A percentile compares a stretch with the other conserved stretches of the same genome.
Conservation (phyloP, 2,113 vertebrate genomes). For the Colistium nudipinnis region DNA sequence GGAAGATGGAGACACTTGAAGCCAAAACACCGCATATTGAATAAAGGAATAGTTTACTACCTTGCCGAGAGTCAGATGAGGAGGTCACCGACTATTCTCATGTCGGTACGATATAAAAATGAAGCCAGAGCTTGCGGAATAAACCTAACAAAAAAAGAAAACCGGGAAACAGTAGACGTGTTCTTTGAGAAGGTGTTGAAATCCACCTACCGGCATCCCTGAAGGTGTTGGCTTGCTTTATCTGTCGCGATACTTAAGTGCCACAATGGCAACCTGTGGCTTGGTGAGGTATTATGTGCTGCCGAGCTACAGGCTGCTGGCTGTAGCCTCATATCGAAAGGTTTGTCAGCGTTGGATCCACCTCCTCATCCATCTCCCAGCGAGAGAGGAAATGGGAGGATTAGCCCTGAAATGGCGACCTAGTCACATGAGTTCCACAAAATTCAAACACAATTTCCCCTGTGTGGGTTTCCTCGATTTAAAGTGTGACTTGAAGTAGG, state of each 20-base stretch:
- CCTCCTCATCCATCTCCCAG: neutral
- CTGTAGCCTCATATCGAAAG: neutral
- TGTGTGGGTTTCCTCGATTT: slow-evolving; percentile 17
- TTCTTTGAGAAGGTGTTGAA: too few species aligned
- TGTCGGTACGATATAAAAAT: too few species aligned
- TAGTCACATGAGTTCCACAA: too few species aligned
- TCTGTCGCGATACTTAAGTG: too few species aligned
- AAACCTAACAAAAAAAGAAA: too few species aligned
- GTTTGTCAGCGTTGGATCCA: neutral
- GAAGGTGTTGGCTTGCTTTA: too few species aligned
- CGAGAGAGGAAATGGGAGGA: too few species aligned
- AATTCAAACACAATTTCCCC: slow-evolving; percentile 14
- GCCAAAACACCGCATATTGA: slow-evolving; percentile 4
- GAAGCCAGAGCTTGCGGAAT: too few species aligned
- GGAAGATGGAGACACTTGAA: slow-evolving; percentile 2
- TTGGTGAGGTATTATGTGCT: neutral
- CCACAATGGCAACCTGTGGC: neutral
- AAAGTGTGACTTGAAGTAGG: slow-evolving; percentile 13
- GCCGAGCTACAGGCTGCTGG: neutral
- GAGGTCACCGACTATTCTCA: too few species aligned
- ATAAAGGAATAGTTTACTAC: neutral
- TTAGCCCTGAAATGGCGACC: too few species aligned
- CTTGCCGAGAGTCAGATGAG: neutral
- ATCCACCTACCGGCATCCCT: too few species aligned
- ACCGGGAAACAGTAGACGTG: too few species aligned